Percentiles rank a stretch among this genome's conserved stretches.
phyloP scores from a whole-genome alignment of 2,797 vertebrate genomes.

The Megalops cyprinoides region DNA sequence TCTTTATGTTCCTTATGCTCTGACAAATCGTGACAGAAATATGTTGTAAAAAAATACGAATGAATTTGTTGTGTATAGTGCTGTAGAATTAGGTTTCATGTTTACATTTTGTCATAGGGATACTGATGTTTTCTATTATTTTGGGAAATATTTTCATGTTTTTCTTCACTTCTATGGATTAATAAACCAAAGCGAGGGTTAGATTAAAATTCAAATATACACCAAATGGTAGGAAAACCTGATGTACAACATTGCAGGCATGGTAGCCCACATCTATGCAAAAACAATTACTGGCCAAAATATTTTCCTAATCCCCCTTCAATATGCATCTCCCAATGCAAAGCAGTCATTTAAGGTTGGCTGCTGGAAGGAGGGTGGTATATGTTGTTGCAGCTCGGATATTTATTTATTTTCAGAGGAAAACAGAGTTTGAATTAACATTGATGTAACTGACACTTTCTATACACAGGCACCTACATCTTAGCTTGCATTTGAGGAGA shows the following conservation, averaged over 20 bases:
- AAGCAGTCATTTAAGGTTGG: neutral
- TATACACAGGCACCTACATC: neutral
- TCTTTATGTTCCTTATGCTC: neutral
- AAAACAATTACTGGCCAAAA: constrained; percentile 16
- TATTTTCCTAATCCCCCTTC: neutral
- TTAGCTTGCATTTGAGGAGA: neutral
- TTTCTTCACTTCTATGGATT: neutral
- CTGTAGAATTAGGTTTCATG: neutral
- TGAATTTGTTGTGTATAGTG: neutral
- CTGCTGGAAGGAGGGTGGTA: neutral
- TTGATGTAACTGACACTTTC: neutral
- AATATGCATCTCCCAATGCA: neutral
- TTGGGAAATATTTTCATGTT: neutral
- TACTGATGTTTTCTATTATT: neutral
- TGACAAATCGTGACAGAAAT: neutral
- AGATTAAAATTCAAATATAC: constrained; percentile 17
- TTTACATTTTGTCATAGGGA: too few relatives aligned
- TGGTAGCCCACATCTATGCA: constrained; percentile 9
- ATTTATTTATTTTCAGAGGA: neutral
- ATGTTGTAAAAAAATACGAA: neutral
- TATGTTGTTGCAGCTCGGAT: neutral
- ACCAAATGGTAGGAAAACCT: constrained; percentile 12
- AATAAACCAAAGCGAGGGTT: neutral
- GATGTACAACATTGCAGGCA: neutral
- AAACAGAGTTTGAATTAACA: neutral